phyloP scores from a whole-genome alignment of 2,113 vertebrate species.

The Larimichthys polyactis region DNA sequence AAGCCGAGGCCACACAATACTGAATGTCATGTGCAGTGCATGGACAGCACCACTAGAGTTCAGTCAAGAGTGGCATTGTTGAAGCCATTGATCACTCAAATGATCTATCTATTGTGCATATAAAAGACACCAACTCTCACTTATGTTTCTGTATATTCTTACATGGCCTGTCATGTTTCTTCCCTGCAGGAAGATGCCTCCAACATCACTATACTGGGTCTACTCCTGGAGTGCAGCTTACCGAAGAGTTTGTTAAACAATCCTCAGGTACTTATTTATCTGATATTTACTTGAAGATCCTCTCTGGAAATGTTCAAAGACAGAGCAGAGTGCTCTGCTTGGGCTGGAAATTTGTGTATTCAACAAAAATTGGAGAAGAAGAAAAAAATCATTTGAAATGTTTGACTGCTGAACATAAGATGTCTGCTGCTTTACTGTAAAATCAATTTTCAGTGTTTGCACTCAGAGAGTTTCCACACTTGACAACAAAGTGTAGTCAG shows the following conservation, averaged over 20 bases:
- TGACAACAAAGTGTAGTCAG: too few relatives aligned
- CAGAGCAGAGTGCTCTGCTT: background rate
- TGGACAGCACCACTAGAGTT: slow-evolving; percentile 11
- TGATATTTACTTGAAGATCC: background rate
- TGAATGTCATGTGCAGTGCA: background rate
- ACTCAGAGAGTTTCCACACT: background rate
- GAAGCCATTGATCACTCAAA: background rate
- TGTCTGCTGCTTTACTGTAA: background rate
- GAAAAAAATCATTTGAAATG: background rate
- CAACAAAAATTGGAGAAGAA: too few relatives aligned
- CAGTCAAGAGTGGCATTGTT: background rate
- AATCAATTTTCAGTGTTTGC: background rate
- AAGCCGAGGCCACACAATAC: background rate
- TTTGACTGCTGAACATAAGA: background rate
- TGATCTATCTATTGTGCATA: background rate
- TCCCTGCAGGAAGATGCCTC: slow-evolving; percentile 88
- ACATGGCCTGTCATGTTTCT: background rate
- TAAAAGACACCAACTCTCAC: too few relatives aligned
- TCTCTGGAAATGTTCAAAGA: background rate
- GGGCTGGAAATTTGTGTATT: background rate
- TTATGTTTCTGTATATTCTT: background rate
- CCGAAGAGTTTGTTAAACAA: slow-evolving; percentile 86
- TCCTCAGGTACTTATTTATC: slow-evolving; percentile 85
- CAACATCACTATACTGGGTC: slow-evolving; percentile 91
- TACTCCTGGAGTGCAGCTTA: slow-evolving; percentile 93